Conservation (phyloP, 2,797 vertebrate genomes). For the Tokudaia tokunoshimensis region DNA sequence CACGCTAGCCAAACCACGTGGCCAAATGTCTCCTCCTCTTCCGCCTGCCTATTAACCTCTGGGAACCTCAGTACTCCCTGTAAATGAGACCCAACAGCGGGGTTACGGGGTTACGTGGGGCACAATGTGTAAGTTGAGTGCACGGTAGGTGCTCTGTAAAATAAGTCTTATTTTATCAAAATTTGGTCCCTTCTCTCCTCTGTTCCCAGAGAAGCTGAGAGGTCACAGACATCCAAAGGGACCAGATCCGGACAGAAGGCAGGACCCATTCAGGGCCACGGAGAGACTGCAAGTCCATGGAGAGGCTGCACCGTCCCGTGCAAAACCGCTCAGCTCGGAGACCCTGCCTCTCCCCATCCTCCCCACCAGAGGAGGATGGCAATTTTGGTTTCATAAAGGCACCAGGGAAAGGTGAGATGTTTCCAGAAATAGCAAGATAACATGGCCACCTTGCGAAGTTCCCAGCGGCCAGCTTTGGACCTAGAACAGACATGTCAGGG, state of each 20-base stretch:
- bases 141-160: neutral
- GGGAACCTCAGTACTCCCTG: neutral
- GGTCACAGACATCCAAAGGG: neutral
- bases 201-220: neutral
- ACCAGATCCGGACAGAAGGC: neutral
- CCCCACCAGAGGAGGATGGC: neutral
- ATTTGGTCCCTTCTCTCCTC: neutral
- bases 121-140: accelerated
- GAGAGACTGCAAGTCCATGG: neutral
- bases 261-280: neutral
- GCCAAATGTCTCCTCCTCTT: neutral
- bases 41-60: neutral
- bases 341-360: no score
- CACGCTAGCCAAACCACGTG: neutral
- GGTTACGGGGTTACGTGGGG: neutral
- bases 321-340: neutral
- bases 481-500: no score
- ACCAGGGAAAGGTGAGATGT: neutral
- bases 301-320: neutral
- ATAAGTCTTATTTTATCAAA: neutral
- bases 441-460: neutral
- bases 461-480: neutral
- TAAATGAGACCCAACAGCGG: neutral
- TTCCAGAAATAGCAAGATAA: neutral
- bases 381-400: neutral